A percentile compares a stretch with the other conserved stretches of the same genome.
phyloP scores from a whole-genome alignment of 2,888 invertebrate genomes.

The Acrobasis repandana region DNA sequence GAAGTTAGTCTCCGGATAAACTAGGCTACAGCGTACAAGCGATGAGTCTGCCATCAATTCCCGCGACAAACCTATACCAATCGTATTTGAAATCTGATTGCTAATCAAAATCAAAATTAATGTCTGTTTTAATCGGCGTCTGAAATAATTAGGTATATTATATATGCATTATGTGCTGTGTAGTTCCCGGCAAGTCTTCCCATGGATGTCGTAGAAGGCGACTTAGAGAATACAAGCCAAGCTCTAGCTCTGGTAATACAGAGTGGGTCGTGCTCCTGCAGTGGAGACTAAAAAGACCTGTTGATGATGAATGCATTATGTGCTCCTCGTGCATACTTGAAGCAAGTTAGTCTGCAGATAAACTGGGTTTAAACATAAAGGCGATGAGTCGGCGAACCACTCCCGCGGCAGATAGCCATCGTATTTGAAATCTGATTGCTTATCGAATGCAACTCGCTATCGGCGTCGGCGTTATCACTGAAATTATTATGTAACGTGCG shows the following conservation, averaged over 20 bases:
- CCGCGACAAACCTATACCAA: background rate
- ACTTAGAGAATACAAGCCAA: no score
- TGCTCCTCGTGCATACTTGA: no score
- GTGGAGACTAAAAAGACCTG: no score
- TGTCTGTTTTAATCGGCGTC: no score
- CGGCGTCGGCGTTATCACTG: slow-evolving; percentile 8
- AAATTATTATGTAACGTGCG: slow-evolving; percentile 15
- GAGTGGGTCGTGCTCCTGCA: no score
- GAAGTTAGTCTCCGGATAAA: no score
- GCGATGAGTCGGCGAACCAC: slow-evolving; percentile 1
- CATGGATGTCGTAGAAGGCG: no score
- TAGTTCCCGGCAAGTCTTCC: no score
- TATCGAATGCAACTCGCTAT: slow-evolving; percentile 12
- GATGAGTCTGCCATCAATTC: background rate
- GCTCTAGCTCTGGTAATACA: no score
- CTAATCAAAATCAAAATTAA: background rate
- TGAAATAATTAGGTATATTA: no score
- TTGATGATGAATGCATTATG: no score
- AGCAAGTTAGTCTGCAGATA: background rate
- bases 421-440: slow-evolving; percentile 19
- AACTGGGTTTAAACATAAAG: background rate
- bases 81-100: slow-evolving; percentile 19
- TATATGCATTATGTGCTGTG: no score
- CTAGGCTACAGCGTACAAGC: background rate
- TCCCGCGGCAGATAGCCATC: slow-evolving; percentile 1